Evolutionary conservation across 2,113 vertebrate species (phyloP).

Genomic region (Clarias magur): DNA sequence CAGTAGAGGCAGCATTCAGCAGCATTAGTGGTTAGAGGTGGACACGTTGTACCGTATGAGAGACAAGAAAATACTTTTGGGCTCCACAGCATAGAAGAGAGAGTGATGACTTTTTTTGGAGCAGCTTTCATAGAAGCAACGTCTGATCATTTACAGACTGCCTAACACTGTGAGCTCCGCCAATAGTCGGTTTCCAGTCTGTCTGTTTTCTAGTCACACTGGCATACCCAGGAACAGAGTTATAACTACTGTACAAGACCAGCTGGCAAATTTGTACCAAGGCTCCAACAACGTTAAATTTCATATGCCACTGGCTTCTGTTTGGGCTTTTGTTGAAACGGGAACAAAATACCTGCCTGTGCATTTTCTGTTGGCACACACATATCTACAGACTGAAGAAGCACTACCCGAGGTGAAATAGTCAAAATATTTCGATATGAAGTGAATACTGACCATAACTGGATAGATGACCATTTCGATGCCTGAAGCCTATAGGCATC

Average conservation of each 20-base stretch:
- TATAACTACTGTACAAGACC: background rate
- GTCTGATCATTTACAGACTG: background rate
- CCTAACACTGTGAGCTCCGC: background rate
- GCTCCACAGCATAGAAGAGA: conserved; percentile 25
- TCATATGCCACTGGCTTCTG: background rate
- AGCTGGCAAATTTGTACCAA: background rate
- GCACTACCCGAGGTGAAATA: background rate
- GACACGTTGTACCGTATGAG: conserved; percentile 27
- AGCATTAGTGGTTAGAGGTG: background rate
- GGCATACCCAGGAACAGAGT: conserved; percentile 13
- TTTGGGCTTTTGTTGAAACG: background rate
- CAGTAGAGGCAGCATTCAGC: conserved; percentile 15
- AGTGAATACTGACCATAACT: background rate
- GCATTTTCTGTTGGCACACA: background rate
- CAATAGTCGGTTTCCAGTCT: conserved; percentile 21
- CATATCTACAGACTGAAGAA: background rate
- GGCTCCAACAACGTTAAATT: conserved; percentile 2
- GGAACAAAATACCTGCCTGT: background rate
- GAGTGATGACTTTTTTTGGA: background rate
- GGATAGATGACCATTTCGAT: no score
- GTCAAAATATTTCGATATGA: background rate
- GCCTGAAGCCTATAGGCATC: background rate
- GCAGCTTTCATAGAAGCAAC: conserved; percentile 7
- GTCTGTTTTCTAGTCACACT: conserved; percentile 25
- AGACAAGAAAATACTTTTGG: background rate